Base-by-base conservation (phyloP, 2,888 invertebrate genomes). In the Carabus problematicus region DNA sequence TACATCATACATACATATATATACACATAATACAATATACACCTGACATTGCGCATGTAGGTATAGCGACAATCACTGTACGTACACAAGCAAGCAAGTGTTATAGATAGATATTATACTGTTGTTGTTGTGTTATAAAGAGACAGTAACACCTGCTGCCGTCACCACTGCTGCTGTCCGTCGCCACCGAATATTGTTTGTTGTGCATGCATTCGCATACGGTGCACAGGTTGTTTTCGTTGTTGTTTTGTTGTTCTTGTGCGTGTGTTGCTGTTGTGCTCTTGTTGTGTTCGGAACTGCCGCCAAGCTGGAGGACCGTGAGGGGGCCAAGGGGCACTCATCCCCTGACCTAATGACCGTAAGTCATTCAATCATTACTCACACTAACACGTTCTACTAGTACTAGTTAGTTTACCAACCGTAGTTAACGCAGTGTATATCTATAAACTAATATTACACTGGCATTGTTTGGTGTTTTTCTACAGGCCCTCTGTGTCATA, bases 301-400 rank as follows among this genome's bases (percentile, higher is more conserved):
- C 71, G 77, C 72, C 80, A 81, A 81, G 74, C 82, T 82, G 82
- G 82, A 82, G 79, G 81, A 81, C 73, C 76, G 77, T 74, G 82
- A 82, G 74, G 76, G 81, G 76, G 80, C 81, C 72, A 82, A 82
- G 80, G 82, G 82, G 77, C 81, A 81, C 76, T 78, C 80, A 74
- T 81, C 82, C 78, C 82, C 82, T 64, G 81, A 82, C 77, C 77
- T 82, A 71, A 76, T 82, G 73, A 79, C 82, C 71, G 82, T 82
- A 80, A 82, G 82, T 81, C 72, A 70, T 70, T 70, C 70, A 70
- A 67, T 66, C 58, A 70, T 66, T 67, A 70, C 64, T 71, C 59
- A 70, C 69, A 70, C 62, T 58, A 58, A 58, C 55, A 29, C 43
- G 29, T 54, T 43, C 29, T 29, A 29, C 3, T 29, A n/a, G n/a